These are phyloP conservation scores for Synodontis membranacea DNA, from an alignment of 2,113 vertebrate genomes.

Conservation along the genomic window DNA sequence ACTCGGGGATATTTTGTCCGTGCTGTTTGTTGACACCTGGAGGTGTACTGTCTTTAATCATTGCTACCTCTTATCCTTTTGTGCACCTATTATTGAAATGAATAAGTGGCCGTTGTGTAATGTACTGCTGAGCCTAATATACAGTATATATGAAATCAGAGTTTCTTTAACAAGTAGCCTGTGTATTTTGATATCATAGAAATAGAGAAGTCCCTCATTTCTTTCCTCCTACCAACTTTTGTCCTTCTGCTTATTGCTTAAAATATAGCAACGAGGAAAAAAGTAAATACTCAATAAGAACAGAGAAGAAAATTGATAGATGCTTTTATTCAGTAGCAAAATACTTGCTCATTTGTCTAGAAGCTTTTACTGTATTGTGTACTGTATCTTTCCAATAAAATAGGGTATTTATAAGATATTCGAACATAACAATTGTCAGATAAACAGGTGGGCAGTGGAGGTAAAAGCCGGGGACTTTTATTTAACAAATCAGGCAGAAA, in stretches of 20 bases:
- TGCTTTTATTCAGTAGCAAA: not conserved
- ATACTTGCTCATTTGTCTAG: not conserved
- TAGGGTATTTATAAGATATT: no score
- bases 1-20: not conserved
- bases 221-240: not conserved
- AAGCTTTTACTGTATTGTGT: not conserved
- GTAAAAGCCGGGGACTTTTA: no score
- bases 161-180: not conserved
- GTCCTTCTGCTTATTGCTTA: not conserved
- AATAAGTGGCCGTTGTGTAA: not conserved
- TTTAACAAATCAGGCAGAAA: no score
- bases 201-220: not conserved
- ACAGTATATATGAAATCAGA: not conserved
- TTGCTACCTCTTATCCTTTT: not conserved
- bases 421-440: no score
- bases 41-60: conserved; percentile 12
- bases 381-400: not conserved
- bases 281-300: not conserved
- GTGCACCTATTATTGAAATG: not conserved
- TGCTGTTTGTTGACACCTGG: conserved; percentile 28
- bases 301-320: not conserved
- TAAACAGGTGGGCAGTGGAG: no score
- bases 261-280: not conserved
- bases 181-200: not conserved
- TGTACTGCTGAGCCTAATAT: not conserved